Conservation (phyloP, 2,888 invertebrate species). For the Syritta pipiens region DNA sequence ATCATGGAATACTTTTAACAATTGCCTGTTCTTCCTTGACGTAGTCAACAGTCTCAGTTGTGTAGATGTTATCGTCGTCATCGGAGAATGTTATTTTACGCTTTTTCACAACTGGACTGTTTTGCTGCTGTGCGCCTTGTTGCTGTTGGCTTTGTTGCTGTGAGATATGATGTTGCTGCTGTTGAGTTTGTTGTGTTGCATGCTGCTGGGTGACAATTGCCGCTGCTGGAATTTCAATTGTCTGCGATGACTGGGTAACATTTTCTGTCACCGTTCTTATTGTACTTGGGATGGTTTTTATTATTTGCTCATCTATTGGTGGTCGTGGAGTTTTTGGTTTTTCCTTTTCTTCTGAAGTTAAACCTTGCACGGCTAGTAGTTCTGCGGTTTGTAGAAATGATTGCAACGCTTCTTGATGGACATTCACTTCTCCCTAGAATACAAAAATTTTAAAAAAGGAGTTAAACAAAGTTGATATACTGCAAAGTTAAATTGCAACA, state of each 20-base stretch:
- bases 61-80: slow-evolving; percentile 78
- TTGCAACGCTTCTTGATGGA: slow-evolving; percentile 88
- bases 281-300: slow-evolving; percentile 79
- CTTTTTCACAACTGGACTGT: slow-evolving; percentile 72
- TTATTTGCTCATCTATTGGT: slow-evolving; percentile 76
- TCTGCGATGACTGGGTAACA: slow-evolving; percentile 74
- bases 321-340: slow-evolving; percentile 75
- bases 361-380: slow-evolving; percentile 87
- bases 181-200: slow-evolving; percentile 68
- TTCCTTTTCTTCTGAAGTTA: slow-evolving; percentile 81
- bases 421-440: slow-evolving; percentile 87
- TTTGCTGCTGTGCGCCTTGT: slow-evolving; percentile 70
- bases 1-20: slow-evolving; percentile 76
- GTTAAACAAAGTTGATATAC: background rate
- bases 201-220: slow-evolving; percentile 74
- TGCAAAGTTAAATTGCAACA: too few species aligned
- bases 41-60: slow-evolving; percentile 78
- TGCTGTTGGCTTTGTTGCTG: slow-evolving; percentile 70
- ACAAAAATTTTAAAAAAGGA: background rate
- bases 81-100: slow-evolving; percentile 79
- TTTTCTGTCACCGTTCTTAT: slow-evolving; percentile 75
- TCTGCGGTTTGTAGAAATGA: slow-evolving; percentile 90
- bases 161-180: slow-evolving; percentile 67
- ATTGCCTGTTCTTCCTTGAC: slow-evolving; percentile 76
- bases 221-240: slow-evolving; percentile 76